These are phyloP conservation scores for Rhorus exstirpatorius DNA, from an alignment of 2,888 invertebrate genomes.

Conservation along the genomic window DNA sequence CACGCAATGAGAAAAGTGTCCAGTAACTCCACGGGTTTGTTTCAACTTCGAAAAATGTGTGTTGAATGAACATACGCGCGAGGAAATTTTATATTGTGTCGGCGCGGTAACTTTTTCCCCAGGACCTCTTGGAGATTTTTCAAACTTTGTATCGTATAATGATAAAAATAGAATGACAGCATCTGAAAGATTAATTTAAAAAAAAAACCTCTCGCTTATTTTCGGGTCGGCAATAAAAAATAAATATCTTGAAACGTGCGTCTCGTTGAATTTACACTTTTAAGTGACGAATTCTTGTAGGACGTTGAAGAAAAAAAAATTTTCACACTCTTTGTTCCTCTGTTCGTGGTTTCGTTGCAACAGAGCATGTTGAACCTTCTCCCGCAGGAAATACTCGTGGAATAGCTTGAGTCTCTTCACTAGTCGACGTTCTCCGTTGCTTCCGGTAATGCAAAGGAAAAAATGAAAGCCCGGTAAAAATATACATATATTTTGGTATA, in stretches of 20 bases:
- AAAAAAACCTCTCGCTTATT: too few relatives aligned
- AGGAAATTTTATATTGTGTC: too few relatives aligned
- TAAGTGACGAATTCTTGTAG: neutral
- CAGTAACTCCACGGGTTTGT: neutral
- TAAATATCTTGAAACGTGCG: neutral
- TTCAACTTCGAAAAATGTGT: neutral
- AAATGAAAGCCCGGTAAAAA: constrained; percentile 52
- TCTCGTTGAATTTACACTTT: neutral
- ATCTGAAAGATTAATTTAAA: too few relatives aligned
- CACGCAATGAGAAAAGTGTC: neutral
- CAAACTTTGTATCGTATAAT: too few relatives aligned
- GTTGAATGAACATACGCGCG: neutral
- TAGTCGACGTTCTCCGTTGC: constrained; percentile 18
- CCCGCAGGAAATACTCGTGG: constrained; percentile 46
- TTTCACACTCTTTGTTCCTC: neutral
- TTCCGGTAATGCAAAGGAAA: constrained; percentile 40
- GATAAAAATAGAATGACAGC: too few relatives aligned
- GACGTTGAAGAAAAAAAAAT: neutral
- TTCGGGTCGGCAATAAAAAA: too few relatives aligned
- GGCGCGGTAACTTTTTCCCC: too few relatives aligned
- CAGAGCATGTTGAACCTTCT: constrained; percentile 20
- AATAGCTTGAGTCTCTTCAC: constrained; percentile 22
- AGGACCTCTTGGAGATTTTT: too few relatives aligned
- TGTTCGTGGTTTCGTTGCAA: neutral
- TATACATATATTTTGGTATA: constrained; percentile 2